phyloP scores from a whole-genome alignment of 2,113 vertebrate species.

The Sciurus niger region DNA sequence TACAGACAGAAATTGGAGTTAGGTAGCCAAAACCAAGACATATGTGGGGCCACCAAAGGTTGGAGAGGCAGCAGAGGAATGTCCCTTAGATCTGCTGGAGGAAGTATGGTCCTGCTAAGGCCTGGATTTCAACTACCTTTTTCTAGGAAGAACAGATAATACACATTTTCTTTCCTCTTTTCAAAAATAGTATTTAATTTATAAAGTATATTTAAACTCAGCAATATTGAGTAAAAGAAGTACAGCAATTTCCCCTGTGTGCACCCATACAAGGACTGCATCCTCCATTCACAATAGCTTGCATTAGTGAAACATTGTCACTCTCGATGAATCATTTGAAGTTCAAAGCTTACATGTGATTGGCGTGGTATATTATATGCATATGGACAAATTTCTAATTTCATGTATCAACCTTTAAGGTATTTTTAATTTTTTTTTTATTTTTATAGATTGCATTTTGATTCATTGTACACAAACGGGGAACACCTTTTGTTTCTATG shows the following conservation, averaged over 20 bases:
- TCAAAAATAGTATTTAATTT: background rate
- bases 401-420: background rate
- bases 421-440: too few species aligned
- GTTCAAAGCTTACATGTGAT: background rate
- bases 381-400: background rate
- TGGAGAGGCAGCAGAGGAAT: background rate
- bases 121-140: background rate
- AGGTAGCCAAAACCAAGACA: background rate
- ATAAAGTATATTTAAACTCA: background rate
- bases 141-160: background rate
- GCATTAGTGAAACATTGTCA: background rate
- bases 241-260: too few species aligned
- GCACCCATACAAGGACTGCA: too few species aligned
- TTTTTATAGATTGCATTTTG: too few species aligned
- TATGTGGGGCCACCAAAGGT: fast-evolving
- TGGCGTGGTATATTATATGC: background rate
- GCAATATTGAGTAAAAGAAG: background rate
- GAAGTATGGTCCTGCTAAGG: background rate
- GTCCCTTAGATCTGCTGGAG: background rate
- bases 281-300: too few species aligned
- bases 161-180: background rate
- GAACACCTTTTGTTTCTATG: too few species aligned
- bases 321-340: too few species aligned
- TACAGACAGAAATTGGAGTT: background rate
- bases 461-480: too few species aligned